Conservation (phyloP, 2,113 vertebrate genomes). For the Ailuropoda melanoleuca region DNA sequence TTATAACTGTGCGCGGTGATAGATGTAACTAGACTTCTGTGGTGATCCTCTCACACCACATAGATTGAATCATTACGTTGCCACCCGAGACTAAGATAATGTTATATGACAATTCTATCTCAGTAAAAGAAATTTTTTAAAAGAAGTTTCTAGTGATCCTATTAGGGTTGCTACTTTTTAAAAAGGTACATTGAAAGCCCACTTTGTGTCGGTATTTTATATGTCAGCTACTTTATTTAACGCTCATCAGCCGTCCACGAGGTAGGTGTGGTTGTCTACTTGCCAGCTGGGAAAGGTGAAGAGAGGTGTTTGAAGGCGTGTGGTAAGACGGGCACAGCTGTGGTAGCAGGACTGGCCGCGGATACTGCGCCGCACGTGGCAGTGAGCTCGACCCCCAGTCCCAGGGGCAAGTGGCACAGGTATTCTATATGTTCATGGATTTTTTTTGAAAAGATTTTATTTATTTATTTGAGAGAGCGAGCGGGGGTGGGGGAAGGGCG, state of each 20-base stretch:
- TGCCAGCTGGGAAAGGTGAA: background rate
- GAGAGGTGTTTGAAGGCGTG: background rate
- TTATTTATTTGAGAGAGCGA: background rate
- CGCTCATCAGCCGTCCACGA: background rate
- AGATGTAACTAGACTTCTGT: background rate
- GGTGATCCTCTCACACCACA: background rate
- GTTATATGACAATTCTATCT: background rate
- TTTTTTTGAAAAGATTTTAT: background rate
- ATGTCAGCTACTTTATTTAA: background rate
- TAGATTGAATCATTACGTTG: background rate
- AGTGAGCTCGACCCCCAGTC: background rate
- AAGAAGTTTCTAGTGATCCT: background rate
- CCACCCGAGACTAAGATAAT: background rate
- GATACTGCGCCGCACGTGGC: fast-evolving
- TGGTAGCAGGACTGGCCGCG: background rate
- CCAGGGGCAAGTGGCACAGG: background rate
- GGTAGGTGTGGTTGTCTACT: background rate
- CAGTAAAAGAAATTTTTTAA: background rate
- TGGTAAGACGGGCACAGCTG: background rate
- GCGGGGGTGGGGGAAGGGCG: background rate
- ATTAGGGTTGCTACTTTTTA: background rate
- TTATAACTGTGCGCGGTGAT: background rate
- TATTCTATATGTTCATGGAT: background rate
- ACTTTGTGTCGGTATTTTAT: background rate
- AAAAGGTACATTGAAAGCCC: background rate